These are phyloP conservation scores for Falco cherrug DNA, from an alignment of 2,797 vertebrate species.

Conservation along the genomic window DNA sequence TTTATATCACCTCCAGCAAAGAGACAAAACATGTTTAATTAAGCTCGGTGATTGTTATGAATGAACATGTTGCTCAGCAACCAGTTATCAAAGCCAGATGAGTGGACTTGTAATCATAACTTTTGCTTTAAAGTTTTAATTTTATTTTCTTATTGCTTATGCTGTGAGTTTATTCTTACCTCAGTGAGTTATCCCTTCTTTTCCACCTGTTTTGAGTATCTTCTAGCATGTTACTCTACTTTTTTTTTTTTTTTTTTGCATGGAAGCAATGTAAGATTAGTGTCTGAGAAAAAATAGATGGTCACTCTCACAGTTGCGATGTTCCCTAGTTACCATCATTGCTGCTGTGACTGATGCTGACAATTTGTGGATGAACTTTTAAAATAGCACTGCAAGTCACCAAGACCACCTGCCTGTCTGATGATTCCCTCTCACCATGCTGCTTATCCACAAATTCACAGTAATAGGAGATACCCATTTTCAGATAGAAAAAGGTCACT, in stretches of 20 bases:
- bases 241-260: not conserved
- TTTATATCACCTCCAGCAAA: slow-evolving; percentile 6
- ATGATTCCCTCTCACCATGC: not conserved
- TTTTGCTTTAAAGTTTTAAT: not conserved
- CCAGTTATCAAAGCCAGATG: not conserved
- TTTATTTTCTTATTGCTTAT: not conserved
- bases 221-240: not conserved
- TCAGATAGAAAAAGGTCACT: not conserved
- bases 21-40: not conserved
- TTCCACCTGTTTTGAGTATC: not conserved
- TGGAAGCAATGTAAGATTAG: not conserved
- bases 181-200: not conserved
- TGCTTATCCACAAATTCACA: not conserved
- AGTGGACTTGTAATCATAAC: not conserved
- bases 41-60: not conserved
- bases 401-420: not conserved
- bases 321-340: not conserved
- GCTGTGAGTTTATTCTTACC: not conserved
- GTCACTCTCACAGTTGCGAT: not conserved
- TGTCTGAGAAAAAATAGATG: not conserved
- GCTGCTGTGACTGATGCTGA: not conserved
- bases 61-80: slow-evolving; percentile 1
- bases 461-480: not conserved
- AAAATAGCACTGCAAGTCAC: not conserved
- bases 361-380: not conserved